Percentiles rank a stretch among this genome's conserved stretches.
Evolutionary conservation across 1,140 invertebrate genomes (phyloP).

Genomic region (Palaemon carinicauda): DNA sequence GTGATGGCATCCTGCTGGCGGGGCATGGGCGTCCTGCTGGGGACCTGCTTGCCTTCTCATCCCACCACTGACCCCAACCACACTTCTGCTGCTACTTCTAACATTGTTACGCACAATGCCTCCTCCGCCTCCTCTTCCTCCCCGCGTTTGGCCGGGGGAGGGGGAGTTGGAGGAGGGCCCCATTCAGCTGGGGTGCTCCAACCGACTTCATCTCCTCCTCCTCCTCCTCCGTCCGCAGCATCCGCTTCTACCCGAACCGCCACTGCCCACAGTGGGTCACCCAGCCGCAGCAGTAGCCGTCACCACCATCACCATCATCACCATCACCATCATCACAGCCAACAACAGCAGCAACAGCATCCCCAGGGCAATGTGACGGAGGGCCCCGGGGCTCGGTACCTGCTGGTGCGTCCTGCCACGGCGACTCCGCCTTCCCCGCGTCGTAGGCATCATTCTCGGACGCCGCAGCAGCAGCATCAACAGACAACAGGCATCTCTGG

Average conservation of each 20-base stretch:
- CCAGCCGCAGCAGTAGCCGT: conserved; percentile 21
- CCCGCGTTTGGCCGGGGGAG: neutral
- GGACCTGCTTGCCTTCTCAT: conserved; percentile 44
- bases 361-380: conserved; percentile 8
- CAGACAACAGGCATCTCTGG: neutral
- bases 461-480: neutral
- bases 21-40: conserved; percentile 51
- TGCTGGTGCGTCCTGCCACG: conserved; percentile 44
- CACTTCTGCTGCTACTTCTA: neutral
- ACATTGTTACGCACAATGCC: neutral
- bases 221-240: neutral
- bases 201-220: too few species aligned
- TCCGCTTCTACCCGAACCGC: conserved; percentile 12
- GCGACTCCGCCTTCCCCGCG: conserved; percentile 41
- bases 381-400: conserved; percentile 32
- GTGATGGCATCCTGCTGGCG: conserved; percentile 52
- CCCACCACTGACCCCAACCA: conserved; percentile 22
- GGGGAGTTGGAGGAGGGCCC: too few species aligned
- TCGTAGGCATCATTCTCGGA: conserved; percentile 27
- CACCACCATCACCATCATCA: neutral
- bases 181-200: too few species aligned
- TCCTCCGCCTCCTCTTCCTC: neutral
- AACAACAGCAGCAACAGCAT: neutral
- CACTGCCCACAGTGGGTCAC: conserved; percentile 27
- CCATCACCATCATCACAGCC: conserved; percentile 31